Evolutionary conservation across 2,113 vertebrate genomes (phyloP), one percentile per base, ranked within the genome.

Genomic region (Oryzias curvinotus): DNA sequence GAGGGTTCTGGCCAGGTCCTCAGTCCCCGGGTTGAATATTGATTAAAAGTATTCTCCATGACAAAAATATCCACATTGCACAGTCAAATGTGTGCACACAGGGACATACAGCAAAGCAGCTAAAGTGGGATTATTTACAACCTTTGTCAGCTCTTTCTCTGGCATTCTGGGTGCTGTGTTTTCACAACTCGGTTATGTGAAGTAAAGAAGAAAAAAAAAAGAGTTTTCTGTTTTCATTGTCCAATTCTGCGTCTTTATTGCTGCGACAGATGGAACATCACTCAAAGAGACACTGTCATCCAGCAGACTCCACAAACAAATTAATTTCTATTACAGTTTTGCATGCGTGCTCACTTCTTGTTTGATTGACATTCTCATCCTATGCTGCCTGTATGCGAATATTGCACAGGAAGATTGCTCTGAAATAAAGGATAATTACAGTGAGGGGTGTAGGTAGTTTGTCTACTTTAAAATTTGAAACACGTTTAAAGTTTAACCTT

Each of bases 231-330:
- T 84, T 84, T 81, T 80, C 66, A 55, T 74, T 63, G 62, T 84
- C 73, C 69, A 80, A 77, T 75, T 70, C 59, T 12, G 56, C 52
- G 59, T 78, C 71, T 87, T 80, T 81, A 76, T 85, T 75, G 78
- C 75, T 43, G 74, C 79, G 86, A 83, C 86, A 88, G 81, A 86
- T 83, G 81, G 81, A 76, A 82, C 81, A 82, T 88, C 78, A 76
- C 64, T 86, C 83, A 80, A 60, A 71, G 62, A 78, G 73, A 80
- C 65, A 15, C 73, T 75, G 58, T 78, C 81, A 79, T 75, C 80
- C 80, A 75, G 84, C 75, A 85, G 63, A 73, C 66, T 76, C 75
- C 72, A 62, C 76, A 85, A 87, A 86, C 78, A 83, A 87, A 87
- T 86, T 85, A 82, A 89, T 80, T 86, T 81, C 45, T 75, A 81